Conservation (phyloP, 2,888 invertebrate species). For the Brachyptera putata region DNA sequence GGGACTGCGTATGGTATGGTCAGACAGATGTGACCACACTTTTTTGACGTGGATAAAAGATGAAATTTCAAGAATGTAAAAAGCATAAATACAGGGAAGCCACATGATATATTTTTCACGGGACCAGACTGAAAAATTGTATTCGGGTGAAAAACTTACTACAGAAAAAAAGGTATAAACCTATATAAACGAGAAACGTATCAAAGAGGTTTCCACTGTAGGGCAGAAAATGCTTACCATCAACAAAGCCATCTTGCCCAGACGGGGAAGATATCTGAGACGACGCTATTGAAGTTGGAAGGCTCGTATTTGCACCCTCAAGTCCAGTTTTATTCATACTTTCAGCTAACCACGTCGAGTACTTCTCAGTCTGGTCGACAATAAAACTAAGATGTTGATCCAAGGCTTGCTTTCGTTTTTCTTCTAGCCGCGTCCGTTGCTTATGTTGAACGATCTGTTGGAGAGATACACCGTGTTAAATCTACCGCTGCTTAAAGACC, state of each 20-base stretch:
- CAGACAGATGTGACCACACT: too few relatives aligned
- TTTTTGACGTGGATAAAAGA: too few relatives aligned
- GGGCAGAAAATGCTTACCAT: conserved; percentile 44
- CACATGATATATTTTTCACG: too few relatives aligned
- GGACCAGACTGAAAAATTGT: too few relatives aligned
- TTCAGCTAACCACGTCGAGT: conserved; percentile 85
- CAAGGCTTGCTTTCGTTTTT: conserved; percentile 88
- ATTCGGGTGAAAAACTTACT: too few relatives aligned
- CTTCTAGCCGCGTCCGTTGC: conserved; percentile 86
- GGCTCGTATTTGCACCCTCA: conserved; percentile 38
- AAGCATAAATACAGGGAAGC: too few relatives aligned
- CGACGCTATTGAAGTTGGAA: conserved; percentile 48
- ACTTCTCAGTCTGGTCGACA: conserved; percentile 97
- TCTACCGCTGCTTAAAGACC: too few relatives aligned
- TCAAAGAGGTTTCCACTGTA: neutral
- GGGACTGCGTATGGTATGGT: too few relatives aligned
- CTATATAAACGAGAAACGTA: too few relatives aligned
- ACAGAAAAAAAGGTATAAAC: too few relatives aligned
- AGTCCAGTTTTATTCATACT: conserved; percentile 64
- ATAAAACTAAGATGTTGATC: conserved; percentile 97
- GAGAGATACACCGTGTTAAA: conserved; percentile 30
- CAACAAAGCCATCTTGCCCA: conserved; percentile 46
- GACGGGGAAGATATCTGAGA: conserved; percentile 49
- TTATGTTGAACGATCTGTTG: conserved; percentile 89
- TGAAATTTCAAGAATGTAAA: too few relatives aligned